Percentiles rank a stretch among this genome's conserved stretches.
phyloP scores from a whole-genome alignment of 1,140 invertebrate genomes.

The Polypedilum pembai region DNA sequence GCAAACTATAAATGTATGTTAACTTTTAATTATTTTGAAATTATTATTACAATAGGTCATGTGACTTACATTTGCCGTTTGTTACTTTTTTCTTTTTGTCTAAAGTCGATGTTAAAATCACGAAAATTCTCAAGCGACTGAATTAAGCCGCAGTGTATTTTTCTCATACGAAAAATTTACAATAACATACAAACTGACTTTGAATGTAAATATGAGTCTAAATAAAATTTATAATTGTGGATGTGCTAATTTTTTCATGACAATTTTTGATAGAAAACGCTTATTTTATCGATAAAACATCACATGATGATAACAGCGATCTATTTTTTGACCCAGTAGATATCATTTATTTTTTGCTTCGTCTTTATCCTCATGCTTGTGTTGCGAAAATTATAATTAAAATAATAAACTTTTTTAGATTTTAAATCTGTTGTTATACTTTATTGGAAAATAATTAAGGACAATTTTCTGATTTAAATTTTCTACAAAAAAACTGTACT shows the following conservation, averaged over 20 bases:
- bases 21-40: neutral
- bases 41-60: neutral
- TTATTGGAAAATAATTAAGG: no score
- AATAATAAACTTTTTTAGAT: no score
- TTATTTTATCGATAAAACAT: neutral
- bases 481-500: no score
- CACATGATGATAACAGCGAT: neutral
- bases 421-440: no score
- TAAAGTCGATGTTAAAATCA: conserved; percentile 14
- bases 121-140: conserved; percentile 25
- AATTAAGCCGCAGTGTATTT: neutral
- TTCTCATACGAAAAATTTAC: no score
- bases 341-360: no score
- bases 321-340: neutral
- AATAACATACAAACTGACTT: no score
- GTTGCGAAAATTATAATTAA: no score
- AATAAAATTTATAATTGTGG: neutral
- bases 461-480: no score
- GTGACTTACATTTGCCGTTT: conserved; percentile 18
- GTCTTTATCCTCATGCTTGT: no score
- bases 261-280: neutral
- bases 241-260: neutral
- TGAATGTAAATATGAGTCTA: neutral
- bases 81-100: neutral
- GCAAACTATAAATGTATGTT: neutral